Percentiles rank a stretch among this genome's conserved stretches.
Evolutionary conservation across 2,113 vertebrate genomes (phyloP).

Genomic region (Lota lota): DNA sequence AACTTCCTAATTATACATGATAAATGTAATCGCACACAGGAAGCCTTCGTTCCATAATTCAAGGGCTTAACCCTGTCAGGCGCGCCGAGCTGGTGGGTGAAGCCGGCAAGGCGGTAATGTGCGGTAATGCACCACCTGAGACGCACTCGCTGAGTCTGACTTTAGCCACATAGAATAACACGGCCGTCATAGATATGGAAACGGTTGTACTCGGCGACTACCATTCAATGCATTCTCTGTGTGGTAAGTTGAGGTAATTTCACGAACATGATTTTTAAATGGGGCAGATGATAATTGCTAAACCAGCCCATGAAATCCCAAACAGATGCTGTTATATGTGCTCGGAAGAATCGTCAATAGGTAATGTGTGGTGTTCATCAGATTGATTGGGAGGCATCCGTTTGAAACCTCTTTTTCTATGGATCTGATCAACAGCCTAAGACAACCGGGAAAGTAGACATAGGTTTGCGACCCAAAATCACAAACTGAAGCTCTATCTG

Average conservation of each 20-base stretch:
- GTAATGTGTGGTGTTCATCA: slow-evolving; percentile 13
- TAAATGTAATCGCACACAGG: slow-evolving; percentile 67
- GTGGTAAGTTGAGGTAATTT: too few relatives aligned
- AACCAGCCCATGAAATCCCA: slow-evolving; percentile 43
- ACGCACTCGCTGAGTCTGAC: not conserved
- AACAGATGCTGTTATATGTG: slow-evolving; percentile 44
- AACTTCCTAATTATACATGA: slow-evolving; percentile 69
- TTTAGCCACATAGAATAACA: too few relatives aligned
- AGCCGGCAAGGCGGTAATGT: slow-evolving; percentile 56
- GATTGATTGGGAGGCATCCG: too few relatives aligned
- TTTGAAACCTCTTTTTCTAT: too few relatives aligned
- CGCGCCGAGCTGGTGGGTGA: slow-evolving; percentile 76
- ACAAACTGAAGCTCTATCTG: too few relatives aligned
- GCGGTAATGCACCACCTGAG: not conserved
- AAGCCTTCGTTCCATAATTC: slow-evolving; percentile 59
- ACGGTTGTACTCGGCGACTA: too few relatives aligned
- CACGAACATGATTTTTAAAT: too few relatives aligned
- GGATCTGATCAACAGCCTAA: too few relatives aligned
- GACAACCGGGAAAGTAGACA: too few relatives aligned
- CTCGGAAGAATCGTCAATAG: slow-evolving; percentile 1
- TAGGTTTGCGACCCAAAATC: too few relatives aligned
- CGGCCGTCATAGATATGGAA: too few relatives aligned
- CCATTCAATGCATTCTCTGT: too few relatives aligned
- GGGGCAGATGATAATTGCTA: slow-evolving; percentile 19
- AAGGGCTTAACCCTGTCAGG: slow-evolving; percentile 75